Evolutionary conservation across 2,888 invertebrate genomes (phyloP).

Genomic region (Eulithis testata): DNA sequence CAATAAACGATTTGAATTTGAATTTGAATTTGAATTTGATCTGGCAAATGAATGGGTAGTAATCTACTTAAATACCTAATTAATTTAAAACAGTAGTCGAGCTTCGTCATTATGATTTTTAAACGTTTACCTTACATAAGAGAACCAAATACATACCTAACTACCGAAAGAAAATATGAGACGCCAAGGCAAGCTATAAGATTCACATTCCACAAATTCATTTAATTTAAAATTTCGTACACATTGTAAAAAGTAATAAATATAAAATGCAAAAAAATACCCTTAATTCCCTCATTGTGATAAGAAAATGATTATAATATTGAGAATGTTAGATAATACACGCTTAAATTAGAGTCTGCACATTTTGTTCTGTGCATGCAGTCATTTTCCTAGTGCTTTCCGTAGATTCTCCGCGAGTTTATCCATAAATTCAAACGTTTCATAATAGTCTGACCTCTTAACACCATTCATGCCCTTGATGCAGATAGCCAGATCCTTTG

Average conservation of each 20-base stretch:
- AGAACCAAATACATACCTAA: not conserved
- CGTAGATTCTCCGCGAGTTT: slow-evolving; percentile 96
- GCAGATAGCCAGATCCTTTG: slow-evolving; percentile 99
- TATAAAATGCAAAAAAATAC: slow-evolving; percentile 67
- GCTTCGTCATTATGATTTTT: too few relatives aligned
- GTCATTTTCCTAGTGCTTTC: slow-evolving; percentile 85
- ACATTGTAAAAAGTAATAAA: slow-evolving; percentile 58
- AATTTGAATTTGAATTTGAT: too few relatives aligned
- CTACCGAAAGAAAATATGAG: not conserved
- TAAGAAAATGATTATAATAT: slow-evolving; percentile 45
- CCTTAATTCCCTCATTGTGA: slow-evolving; percentile 59
- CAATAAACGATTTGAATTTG: too few relatives aligned
- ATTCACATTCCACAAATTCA: slow-evolving; percentile 37
- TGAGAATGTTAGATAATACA: slow-evolving; percentile 41
- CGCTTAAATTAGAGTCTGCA: slow-evolving; percentile 61
- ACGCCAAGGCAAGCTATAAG: not conserved
- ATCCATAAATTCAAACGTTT: slow-evolving; percentile 98
- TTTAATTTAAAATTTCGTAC: slow-evolving; percentile 47
- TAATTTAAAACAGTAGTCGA: too few relatives aligned
- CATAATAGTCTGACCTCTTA: slow-evolving; percentile 93
- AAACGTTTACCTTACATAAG: not conserved
- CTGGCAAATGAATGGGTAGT: not conserved
- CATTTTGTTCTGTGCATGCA: slow-evolving; percentile 50
- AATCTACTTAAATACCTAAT: slow-evolving; percentile 1
- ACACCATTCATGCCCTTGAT: slow-evolving; percentile 96